phyloP scores from a whole-genome alignment of 2,888 invertebrate genomes.

The Leistus spinibarbis region DNA sequence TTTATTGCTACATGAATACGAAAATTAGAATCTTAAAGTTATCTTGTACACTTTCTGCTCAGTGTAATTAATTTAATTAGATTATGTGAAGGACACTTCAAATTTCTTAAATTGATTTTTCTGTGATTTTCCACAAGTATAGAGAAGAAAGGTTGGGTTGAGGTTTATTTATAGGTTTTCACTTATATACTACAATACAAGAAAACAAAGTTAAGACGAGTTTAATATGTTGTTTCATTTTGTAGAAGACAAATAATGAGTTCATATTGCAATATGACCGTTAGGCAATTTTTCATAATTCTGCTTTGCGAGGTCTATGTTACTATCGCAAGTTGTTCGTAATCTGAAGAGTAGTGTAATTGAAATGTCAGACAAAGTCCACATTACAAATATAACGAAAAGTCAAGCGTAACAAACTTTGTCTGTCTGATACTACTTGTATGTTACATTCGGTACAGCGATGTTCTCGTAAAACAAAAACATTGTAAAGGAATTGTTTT shows the following conservation, averaged over 20 bases:
- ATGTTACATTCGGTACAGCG: conserved; percentile 8
- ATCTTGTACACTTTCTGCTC: too few species aligned
- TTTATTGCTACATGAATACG: background rate
- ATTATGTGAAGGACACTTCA: too few species aligned
- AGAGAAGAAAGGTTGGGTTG: too few species aligned
- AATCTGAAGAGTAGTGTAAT: conserved; percentile 27
- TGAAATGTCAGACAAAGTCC: conserved; percentile 31
- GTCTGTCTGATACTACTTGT: background rate
- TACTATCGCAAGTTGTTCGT: conserved; percentile 32
- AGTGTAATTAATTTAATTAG: too few species aligned
- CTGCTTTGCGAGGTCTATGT: conserved; percentile 8
- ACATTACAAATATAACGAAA: conserved; percentile 21
- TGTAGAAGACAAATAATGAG: background rate
- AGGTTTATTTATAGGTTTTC: too few species aligned
- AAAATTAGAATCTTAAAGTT: too few species aligned
- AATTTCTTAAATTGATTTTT: too few species aligned
- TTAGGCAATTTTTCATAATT: conserved; percentile 9
- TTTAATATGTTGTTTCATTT: too few species aligned
- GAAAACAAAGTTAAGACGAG: too few species aligned
- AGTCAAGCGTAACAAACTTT: background rate
- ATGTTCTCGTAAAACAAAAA: conserved; percentile 20
- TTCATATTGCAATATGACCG: background rate
- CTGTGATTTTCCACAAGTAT: too few species aligned
- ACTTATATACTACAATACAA: too few species aligned
- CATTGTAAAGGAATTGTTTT: conserved; percentile 23